These are phyloP conservation scores for Macrostomum cliftonense DNA, from an alignment of 2,888 invertebrate species.

Conservation along the genomic window DNA sequence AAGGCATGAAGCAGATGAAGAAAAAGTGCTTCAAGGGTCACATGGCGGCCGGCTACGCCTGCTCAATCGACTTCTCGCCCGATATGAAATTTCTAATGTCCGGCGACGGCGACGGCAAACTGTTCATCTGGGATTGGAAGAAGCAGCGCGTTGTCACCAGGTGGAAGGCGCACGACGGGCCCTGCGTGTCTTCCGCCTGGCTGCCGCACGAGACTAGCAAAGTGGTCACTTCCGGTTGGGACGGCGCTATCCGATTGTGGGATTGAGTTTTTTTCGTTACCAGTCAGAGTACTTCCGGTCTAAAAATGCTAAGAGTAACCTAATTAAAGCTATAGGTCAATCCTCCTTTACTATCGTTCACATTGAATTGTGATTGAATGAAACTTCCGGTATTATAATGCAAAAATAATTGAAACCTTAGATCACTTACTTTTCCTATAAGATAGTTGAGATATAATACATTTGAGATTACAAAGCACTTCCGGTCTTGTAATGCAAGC, in stretches of 20 bases:
- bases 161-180: slow-evolving; percentile 96
- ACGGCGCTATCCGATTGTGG: slow-evolving; percentile 94
- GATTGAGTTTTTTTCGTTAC: slow-evolving; percentile 48
- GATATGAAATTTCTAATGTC: slow-evolving; percentile 57
- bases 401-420: no score
- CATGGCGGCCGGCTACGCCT: slow-evolving; percentile 98
- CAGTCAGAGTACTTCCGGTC: no score
- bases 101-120: slow-evolving; percentile 94
- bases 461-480: no score
- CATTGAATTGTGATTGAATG: no score
- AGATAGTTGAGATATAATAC: no score
- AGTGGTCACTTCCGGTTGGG: slow-evolving; percentile 95
- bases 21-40: slow-evolving; percentile 95
- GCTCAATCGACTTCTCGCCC: slow-evolving; percentile 71
- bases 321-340: no score
- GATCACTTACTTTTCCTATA: no score
- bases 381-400: no score
- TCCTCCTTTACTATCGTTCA: no score
- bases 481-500: no score
- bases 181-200: slow-evolving; percentile 82
- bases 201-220: slow-evolving; percentile 96
- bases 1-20: slow-evolving; percentile 87
- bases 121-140: slow-evolving; percentile 99
- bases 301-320: no score
- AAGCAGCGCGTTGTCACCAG: slow-evolving; percentile 91